phyloP scores from a whole-genome alignment of 53 echinoderm and acorn worm species.

The Astropecten irregularis region DNA sequence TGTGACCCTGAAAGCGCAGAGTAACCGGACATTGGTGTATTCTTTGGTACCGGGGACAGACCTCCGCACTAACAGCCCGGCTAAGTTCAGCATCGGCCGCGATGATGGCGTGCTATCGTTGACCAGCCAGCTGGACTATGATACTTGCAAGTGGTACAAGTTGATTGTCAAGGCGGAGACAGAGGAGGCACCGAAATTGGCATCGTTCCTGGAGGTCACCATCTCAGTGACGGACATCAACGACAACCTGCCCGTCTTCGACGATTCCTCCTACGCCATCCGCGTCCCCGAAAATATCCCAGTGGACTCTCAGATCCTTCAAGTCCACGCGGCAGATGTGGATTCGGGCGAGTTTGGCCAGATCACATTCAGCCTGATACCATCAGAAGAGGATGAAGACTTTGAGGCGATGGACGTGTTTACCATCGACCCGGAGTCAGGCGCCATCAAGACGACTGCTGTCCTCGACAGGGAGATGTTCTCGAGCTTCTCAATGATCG shows the following conservation, averaged over 20 bases:
- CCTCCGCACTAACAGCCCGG: conserved; percentile 78
- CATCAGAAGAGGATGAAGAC: conserved; percentile 51
- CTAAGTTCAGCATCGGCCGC: conserved; percentile 81
- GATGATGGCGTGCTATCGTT: conserved; percentile 72
- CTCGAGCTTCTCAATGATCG: conserved; percentile 62
- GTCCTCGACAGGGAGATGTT: conserved; percentile 79
- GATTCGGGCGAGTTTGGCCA: conserved; percentile 65
- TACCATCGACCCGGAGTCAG: conserved; percentile 73
- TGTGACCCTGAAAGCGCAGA: conserved; percentile 57
- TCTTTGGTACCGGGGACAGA: conserved; percentile 84
- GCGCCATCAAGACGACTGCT: conserved; percentile 62
- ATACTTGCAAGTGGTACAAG: conserved; percentile 79
- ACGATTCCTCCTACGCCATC: conserved; percentile 68
- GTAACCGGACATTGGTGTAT: conserved; percentile 68
- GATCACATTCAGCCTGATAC: conserved; percentile 71
- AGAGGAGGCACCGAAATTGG: conserved; percentile 62
- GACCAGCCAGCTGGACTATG: conserved; percentile 84
- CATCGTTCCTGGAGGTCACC: conserved; percentile 71
- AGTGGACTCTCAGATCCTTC: conserved; percentile 66
- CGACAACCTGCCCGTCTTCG: conserved; percentile 90
- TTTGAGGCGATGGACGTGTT: conserved; percentile 73
- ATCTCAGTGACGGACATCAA: conserved; percentile 83
- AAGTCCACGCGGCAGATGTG: conserved; percentile 74
- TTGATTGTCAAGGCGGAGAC: conserved; percentile 79
- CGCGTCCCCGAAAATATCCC: conserved; percentile 73